phyloP scores from a whole-genome alignment of 2,888 invertebrate species.

The Caenorhabditis drosophilae region DNA sequence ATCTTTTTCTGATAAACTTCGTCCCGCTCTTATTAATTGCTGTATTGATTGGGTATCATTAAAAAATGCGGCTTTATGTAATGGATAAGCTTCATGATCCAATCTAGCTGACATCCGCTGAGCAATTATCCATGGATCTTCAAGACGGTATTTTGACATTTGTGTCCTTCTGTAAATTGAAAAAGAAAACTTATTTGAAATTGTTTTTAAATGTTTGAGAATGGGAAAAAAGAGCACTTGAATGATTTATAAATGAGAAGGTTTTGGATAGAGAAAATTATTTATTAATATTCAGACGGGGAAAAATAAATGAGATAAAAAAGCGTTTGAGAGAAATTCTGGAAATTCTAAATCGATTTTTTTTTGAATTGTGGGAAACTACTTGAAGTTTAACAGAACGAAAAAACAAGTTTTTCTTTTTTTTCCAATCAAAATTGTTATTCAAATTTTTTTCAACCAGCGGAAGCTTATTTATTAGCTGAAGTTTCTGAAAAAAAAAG shows the following conservation, averaged over 20 bases:
- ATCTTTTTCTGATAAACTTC: conserved; percentile 56
- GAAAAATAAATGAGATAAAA: too few species aligned
- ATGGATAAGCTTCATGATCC: conserved; percentile 51
- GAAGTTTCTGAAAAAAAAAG: too few species aligned
- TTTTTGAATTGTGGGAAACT: too few species aligned
- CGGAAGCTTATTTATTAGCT: too few species aligned
- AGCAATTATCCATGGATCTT: conserved; percentile 30
- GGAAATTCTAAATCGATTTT: too few species aligned
- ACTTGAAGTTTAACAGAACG: too few species aligned
- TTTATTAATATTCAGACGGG: too few species aligned
- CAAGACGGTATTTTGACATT: conserved; percentile 23
- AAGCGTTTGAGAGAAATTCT: too few species aligned
- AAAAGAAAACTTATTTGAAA: not conserved
- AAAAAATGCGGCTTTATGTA: conserved; percentile 65
- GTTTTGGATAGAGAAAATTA: not conserved
- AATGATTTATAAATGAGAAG: not conserved
- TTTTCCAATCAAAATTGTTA: too few species aligned
- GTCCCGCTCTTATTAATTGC: conserved; percentile 45
- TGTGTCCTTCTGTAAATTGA: not conserved
- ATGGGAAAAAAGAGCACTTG: not conserved
- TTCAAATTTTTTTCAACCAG: too few species aligned
- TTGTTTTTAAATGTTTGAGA: not conserved
- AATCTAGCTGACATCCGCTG: conserved; percentile 32
- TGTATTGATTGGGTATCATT: conserved; percentile 59
- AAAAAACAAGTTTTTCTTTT: too few species aligned